Percentiles rank a stretch among this genome's conserved stretches.
phyloP scores from a whole-genome alignment of 2,888 invertebrate genomes.

The Lysandra coridon region DNA sequence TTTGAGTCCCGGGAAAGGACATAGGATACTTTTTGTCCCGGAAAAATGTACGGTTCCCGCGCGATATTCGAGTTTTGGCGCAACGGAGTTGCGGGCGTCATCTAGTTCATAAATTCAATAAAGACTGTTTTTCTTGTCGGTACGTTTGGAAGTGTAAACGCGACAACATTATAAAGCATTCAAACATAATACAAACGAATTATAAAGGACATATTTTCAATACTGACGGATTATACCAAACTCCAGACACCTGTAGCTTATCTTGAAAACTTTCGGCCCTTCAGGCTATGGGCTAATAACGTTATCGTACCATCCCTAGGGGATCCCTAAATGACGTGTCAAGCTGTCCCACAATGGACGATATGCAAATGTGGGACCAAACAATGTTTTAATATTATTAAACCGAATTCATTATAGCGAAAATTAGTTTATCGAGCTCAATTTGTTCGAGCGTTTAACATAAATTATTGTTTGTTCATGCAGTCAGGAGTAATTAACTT shows the following conservation, averaged over 20 bases:
- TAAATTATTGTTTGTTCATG: not conserved
- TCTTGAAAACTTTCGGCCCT: not conserved
- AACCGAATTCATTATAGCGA: slow-evolving; percentile 13
- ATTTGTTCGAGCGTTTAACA: not conserved
- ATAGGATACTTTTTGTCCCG: too few relatives aligned
- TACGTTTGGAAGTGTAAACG: too few relatives aligned
- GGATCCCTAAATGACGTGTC: slow-evolving; percentile 3
- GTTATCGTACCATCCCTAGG: slow-evolving; percentile 5
- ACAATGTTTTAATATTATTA: slow-evolving; percentile 7
- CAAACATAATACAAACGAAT: not conserved
- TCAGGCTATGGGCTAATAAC: slow-evolving; percentile 6
- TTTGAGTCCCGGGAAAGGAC: too few relatives aligned
- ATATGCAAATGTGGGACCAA: slow-evolving; percentile 17
- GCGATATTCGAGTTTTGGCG: too few relatives aligned
- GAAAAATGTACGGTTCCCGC: too few relatives aligned
- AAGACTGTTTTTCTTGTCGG: too few relatives aligned
- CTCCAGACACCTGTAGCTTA: slow-evolving; percentile 4
- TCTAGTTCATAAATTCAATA: too few relatives aligned
- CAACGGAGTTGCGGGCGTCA: too few relatives aligned
- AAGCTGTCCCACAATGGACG: not conserved
- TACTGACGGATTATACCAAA: not conserved
- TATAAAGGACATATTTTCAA: not conserved
- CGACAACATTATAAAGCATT: too few relatives aligned
- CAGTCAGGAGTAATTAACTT: not conserved
- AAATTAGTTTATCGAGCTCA: not conserved